Evolutionary conservation across 2,113 vertebrate genomes (phyloP).

Genomic region (Theristicus caerulescens): DNA sequence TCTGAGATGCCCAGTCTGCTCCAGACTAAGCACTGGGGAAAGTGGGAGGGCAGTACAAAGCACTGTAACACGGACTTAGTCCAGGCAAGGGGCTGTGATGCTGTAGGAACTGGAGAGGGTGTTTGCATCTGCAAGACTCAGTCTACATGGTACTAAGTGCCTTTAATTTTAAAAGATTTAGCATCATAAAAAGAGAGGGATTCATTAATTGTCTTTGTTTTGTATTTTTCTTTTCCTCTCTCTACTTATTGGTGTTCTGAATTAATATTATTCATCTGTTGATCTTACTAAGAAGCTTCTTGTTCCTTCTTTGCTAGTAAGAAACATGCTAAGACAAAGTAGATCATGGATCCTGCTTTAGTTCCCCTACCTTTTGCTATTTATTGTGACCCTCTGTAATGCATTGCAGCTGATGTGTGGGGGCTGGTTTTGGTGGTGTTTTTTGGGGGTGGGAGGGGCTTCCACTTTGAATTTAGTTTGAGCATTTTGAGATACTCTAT

Average conservation of each 20-base stretch:
- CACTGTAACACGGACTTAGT: accelerated
- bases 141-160: neutral
- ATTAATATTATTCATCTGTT: neutral
- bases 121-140: neutral
- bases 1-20: neutral
- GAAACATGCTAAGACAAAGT: neutral
- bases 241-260: neutral
- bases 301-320: neutral
- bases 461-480: neutral
- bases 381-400: neutral
- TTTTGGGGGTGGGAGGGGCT: neutral
- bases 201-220: neutral
- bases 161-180: neutral
- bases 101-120: neutral
- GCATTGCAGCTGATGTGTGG: neutral
- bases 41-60: neutral
- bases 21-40: neutral
- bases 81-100: neutral
- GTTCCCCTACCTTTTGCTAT: neutral
- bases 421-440: neutral
- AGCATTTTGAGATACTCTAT: neutral
- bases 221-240: neutral
- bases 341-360: neutral
- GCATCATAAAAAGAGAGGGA: neutral
- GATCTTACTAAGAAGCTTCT: neutral